A percentile compares a stretch with the other conserved stretches of the same genome.
Conservation (phyloP, 2,888 invertebrate genomes). For the Nineta flava region DNA sequence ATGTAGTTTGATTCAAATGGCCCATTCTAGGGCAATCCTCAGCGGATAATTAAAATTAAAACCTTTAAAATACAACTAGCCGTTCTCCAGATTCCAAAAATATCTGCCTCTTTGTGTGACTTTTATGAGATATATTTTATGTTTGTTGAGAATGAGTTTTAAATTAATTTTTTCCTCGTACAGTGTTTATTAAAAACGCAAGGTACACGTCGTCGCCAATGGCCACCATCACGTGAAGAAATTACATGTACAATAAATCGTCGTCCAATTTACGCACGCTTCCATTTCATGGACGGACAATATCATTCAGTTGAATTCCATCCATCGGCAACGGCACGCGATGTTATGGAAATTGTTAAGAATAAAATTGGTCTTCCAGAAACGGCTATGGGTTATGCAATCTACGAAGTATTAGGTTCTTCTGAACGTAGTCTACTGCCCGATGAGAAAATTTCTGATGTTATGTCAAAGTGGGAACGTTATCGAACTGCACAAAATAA, state of each 20-base stretch:
- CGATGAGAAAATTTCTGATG: slow-evolving; percentile 84
- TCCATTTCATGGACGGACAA: slow-evolving; percentile 86
- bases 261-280: slow-evolving; percentile 77
- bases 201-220: slow-evolving; percentile 64
- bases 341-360: slow-evolving; percentile 74
- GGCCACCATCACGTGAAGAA: slow-evolving; percentile 85
- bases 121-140: no score
- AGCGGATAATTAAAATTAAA: no score
- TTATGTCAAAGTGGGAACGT: slow-evolving; percentile 90
- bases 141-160: no score
- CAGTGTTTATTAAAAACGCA: slow-evolving; percentile 55
- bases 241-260: slow-evolving; percentile 84
- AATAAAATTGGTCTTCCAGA: slow-evolving; percentile 77
- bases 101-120: no score
- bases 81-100: no score
- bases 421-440: slow-evolving; percentile 71
- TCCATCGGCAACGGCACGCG: slow-evolving; percentile 79
- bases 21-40: no score
- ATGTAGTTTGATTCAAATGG: neutral
- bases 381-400: slow-evolving; percentile 69
- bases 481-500: slow-evolving; percentile 57
- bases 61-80: no score
- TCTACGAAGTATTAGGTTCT: slow-evolving; percentile 80
- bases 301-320: slow-evolving; percentile 92
- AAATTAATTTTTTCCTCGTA: slow-evolving; percentile 10